A percentile compares a stretch with the other conserved stretches of the same genome.
Conservation (phyloP, 2,113 vertebrate species). For the Esox niger region DNA sequence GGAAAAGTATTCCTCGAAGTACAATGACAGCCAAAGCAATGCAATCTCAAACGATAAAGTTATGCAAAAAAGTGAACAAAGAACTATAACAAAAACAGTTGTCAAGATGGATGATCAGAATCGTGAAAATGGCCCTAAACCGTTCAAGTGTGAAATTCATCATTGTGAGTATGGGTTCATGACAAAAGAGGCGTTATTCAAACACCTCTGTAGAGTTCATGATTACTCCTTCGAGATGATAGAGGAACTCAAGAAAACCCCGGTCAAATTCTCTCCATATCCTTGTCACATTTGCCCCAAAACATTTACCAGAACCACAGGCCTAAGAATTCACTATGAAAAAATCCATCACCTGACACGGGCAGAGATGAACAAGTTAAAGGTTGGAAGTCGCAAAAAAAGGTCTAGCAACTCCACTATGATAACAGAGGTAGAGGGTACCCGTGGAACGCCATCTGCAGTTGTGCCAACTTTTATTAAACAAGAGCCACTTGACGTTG, state of each 20-base stretch:
- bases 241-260: conserved; percentile 91
- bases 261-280: conserved; percentile 92
- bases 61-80: conserved; percentile 35
- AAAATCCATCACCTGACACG: conserved; percentile 92
- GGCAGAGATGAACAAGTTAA: conserved; percentile 88
- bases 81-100: conserved; percentile 34
- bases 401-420: conserved; percentile 24
- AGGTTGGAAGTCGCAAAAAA: conserved; percentile 76
- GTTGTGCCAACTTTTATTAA: conserved; percentile 46
- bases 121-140: conserved; percentile 78
- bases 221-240: conserved; percentile 90
- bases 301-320: conserved; percentile 97
- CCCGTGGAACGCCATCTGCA: neutral
- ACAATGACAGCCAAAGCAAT: conserved; percentile 55
- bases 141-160: conserved; percentile 88
- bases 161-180: conserved; percentile 92
- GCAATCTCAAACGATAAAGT: conserved; percentile 49
- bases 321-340: conserved; percentile 95
- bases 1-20: conserved; percentile 42
- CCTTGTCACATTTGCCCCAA: conserved; percentile 92
- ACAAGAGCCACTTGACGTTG: conserved; percentile 64
- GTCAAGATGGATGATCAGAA: conserved; percentile 59
- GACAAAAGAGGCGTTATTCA: conserved; percentile 97
- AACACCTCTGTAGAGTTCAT: conserved; percentile 90
- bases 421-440: conserved; percentile 21